phyloP scores from a whole-genome alignment of 2,797 vertebrate species.

The Gastrophryne carolinensis region DNA sequence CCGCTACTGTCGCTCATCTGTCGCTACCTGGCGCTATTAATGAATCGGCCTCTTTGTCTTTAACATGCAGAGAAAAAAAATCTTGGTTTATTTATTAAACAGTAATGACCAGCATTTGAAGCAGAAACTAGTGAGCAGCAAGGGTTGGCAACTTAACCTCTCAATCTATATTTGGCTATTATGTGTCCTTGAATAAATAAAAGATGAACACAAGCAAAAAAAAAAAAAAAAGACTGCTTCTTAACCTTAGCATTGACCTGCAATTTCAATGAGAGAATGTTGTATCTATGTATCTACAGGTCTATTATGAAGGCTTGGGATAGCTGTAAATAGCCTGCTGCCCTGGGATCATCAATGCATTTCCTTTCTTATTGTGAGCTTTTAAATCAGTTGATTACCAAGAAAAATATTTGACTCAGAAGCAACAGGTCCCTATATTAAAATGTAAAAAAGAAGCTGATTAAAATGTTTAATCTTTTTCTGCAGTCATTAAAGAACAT shows the following conservation, averaged over 20 bases:
- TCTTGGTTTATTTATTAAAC: background rate
- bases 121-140: constrained; percentile 1
- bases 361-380: background rate
- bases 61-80: too few relatives aligned
- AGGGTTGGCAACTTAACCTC: background rate
- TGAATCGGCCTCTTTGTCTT: too few relatives aligned
- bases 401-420: too few relatives aligned
- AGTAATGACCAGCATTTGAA: background rate
- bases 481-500: too few relatives aligned
- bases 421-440: too few relatives aligned
- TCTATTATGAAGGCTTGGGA: background rate
- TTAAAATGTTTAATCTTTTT: too few relatives aligned
- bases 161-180: background rate
- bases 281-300: background rate
- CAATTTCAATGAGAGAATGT: background rate
- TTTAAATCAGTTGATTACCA: too few relatives aligned
- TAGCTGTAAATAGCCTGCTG: background rate
- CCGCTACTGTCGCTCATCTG: too few relatives aligned
- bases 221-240: background rate
- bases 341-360: background rate
- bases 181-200: background rate
- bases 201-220: background rate
- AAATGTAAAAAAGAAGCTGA: too few relatives aligned
- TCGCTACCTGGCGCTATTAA: too few relatives aligned
- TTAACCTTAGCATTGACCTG: background rate